phyloP scores from a whole-genome alignment of 2,888 invertebrate species.

The Sphaerophoria rueppellii region DNA sequence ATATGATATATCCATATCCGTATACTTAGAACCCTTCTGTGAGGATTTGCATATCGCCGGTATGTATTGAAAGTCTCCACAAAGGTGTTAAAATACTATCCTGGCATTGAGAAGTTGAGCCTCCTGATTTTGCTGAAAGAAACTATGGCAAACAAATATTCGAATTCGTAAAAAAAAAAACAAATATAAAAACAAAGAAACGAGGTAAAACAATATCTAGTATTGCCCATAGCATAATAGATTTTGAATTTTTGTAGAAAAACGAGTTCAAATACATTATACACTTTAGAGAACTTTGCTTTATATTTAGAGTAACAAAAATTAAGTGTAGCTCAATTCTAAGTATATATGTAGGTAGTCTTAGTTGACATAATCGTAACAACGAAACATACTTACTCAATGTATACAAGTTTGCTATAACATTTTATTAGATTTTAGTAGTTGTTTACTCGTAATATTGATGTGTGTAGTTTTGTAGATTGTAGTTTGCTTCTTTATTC shows the following conservation, averaged over 20 bases:
- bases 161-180: neutral
- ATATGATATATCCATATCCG: neutral
- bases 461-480: neutral
- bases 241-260: conserved; percentile 6
- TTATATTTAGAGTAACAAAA: neutral
- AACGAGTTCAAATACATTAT: neutral
- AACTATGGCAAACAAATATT: neutral
- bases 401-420: neutral
- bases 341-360: neutral
- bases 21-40: conserved; percentile 6
- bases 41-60: conserved; percentile 22
- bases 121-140: neutral
- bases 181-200: neutral
- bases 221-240: neutral
- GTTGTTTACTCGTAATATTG: conserved; percentile 7
- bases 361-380: conserved; percentile 9
- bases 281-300: neutral
- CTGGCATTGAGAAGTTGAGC: neutral
- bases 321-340: conserved; percentile 24
- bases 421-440: neutral
- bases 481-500: conserved; percentile 33
- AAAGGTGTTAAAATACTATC: neutral
- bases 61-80: conserved; percentile 45
- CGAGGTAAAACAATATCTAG: conserved; percentile 22
- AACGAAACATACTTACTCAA: conserved; percentile 6